Evolutionary conservation across 2,113 vertebrate species (phyloP).

Genomic region (Anhinga rufa): DNA sequence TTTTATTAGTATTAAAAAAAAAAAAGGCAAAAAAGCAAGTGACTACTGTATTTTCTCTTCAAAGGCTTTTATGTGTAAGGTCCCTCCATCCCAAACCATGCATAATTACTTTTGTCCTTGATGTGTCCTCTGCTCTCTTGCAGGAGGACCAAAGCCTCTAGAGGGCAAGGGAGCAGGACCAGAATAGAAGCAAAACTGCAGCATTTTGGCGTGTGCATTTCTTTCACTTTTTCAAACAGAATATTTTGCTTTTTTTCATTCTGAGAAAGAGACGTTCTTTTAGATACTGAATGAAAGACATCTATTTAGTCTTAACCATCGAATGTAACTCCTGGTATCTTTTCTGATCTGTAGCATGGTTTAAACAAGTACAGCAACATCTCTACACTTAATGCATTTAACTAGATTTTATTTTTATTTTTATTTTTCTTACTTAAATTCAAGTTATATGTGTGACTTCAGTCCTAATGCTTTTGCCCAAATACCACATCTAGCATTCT

Average conservation of each 20-base stretch:
- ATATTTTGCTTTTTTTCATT: neutral
- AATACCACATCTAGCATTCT: neutral
- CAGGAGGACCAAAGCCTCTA: neutral
- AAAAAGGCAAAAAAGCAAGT: neutral
- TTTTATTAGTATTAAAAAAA: neutral
- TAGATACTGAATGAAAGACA: neutral
- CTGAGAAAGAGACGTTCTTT: neutral
- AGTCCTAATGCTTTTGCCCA: neutral
- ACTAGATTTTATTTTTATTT: neutral
- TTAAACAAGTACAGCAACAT: neutral
- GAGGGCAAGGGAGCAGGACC: neutral
- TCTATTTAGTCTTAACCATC: neutral
- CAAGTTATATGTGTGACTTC: fast-evolving
- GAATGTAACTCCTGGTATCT: neutral
- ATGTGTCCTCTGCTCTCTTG: neutral
- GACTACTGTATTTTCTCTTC: neutral
- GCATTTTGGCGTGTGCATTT: neutral
- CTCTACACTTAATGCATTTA: neutral
- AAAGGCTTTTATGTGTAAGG: neutral
- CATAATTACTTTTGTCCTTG: neutral
- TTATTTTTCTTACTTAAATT: neutral
- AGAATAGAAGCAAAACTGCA: neutral
- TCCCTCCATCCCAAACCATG: neutral
- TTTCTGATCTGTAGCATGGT: neutral
- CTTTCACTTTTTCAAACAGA: neutral